These are phyloP conservation scores for Stenurella melanura DNA, from an alignment of 2,888 invertebrate species.

Conservation along the genomic window DNA sequence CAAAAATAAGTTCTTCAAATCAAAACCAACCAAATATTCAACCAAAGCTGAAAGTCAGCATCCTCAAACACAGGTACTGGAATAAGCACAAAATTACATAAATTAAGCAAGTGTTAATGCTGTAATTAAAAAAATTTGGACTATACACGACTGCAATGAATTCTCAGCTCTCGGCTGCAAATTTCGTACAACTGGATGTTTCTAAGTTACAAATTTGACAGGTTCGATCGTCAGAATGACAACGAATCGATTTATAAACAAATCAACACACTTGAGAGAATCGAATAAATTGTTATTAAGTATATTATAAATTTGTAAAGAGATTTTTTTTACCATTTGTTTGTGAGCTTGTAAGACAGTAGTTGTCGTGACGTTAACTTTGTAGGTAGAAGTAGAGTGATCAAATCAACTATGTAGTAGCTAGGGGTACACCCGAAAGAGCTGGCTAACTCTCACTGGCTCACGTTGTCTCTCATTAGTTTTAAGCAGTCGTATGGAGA, in stretches of 20 bases:
- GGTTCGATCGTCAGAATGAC: background rate
- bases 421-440: slow-evolving; percentile 64
- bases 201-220: background rate
- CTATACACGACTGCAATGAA: slow-evolving; percentile 40
- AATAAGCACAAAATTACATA: background rate
- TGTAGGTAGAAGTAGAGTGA: slow-evolving; percentile 69
- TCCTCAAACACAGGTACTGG: no score
- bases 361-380: slow-evolving; percentile 67
- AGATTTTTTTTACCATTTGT: slow-evolving; percentile 68
- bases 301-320: slow-evolving; percentile 48
- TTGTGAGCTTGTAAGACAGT: slow-evolving; percentile 69
- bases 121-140: background rate
- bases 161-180: slow-evolving; percentile 25
- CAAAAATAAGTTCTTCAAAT: no score
- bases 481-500: slow-evolving; percentile 69
- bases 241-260: slow-evolving; percentile 12
- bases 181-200: background rate
- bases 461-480: slow-evolving; percentile 67
- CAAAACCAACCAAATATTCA: no score
- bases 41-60: no score
- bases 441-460: slow-evolving; percentile 72
- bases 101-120: background rate
- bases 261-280: slow-evolving; percentile 36
- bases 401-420: slow-evolving; percentile 65
- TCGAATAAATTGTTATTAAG: slow-evolving; percentile 40